A percentile compares a stretch with the other conserved stretches of the same genome.
Evolutionary conservation across 2,113 vertebrate species (phyloP).

Genomic region (Calidris pygmaea): DNA sequence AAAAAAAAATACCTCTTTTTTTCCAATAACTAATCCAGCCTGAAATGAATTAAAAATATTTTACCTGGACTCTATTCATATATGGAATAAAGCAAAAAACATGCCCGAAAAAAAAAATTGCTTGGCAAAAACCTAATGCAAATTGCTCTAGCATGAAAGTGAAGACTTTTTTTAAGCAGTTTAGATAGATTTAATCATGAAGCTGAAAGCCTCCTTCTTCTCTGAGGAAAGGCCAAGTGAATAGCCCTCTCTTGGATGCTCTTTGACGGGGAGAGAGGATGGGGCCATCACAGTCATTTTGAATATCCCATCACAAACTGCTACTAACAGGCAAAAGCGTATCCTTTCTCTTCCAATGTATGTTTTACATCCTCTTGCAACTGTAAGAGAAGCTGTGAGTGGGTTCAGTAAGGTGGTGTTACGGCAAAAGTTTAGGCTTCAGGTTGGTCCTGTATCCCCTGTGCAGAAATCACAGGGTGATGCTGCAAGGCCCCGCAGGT

Average conservation of each 20-base stretch:
- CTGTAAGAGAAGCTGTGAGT: background rate
- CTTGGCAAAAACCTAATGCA: conserved; percentile 36
- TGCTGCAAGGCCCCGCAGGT: fast-evolving
- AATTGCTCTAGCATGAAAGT: conserved; percentile 32
- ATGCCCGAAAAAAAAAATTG: background rate
- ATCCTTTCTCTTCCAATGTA: fast-evolving
- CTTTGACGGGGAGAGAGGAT: background rate
- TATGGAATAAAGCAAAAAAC: conserved; percentile 61
- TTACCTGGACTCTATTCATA: conserved; percentile 73
- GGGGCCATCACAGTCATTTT: background rate
- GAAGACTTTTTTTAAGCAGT: conserved; percentile 17
- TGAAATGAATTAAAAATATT: conserved; percentile 79
- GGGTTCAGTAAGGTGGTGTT: background rate
- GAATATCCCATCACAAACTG: background rate
- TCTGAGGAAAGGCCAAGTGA: background rate
- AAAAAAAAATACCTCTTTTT: conserved; percentile 47
- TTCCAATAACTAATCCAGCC: conserved; percentile 74
- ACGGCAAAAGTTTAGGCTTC: background rate
- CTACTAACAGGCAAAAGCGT: background rate
- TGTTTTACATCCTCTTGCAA: background rate
- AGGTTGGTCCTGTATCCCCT: background rate
- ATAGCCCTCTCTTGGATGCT: background rate
- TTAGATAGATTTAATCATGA: conserved; percentile 19
- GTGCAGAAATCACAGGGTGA: fast-evolving
- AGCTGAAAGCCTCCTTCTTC: background rate